Percentiles rank a stretch among this genome's conserved stretches.
These are phyloP conservation scores for Manis javanica DNA, from an alignment of 2,797 vertebrate genomes.

Conservation along the genomic window DNA sequence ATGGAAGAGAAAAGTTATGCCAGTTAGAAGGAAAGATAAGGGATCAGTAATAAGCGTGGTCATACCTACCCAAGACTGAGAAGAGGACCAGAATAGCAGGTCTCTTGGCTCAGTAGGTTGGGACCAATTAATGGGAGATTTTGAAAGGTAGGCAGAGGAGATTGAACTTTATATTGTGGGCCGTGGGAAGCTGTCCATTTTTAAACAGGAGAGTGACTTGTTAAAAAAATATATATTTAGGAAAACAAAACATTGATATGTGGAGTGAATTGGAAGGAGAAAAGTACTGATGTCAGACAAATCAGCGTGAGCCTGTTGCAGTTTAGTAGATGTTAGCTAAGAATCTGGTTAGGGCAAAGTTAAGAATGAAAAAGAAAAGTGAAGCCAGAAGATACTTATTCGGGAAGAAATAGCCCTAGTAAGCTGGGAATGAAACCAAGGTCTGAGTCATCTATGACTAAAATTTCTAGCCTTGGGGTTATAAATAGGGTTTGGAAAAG, in stretches of 20 bases:
- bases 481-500: background rate
- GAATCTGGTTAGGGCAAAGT: background rate
- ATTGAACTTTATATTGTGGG: background rate
- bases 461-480: slow-evolving; percentile 3
- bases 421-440: background rate
- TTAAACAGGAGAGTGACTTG: slow-evolving; percentile 1
- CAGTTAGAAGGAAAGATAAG: background rate
- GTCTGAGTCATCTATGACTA: background rate
- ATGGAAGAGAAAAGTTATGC: background rate
- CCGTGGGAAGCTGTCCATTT: slow-evolving; percentile 6
- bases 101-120: background rate
- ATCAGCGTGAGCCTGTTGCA: background rate
- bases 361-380: background rate
- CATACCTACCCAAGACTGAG: background rate
- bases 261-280: background rate
- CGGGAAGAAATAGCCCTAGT: slow-evolving; percentile 11
- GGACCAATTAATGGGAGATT: background rate
- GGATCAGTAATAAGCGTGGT: background rate
- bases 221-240: slow-evolving; percentile 15
- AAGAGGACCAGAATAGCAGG: background rate
- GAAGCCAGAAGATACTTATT: background rate
- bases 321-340: background rate
- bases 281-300: background rate
- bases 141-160: background rate
- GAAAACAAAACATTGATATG: background rate